These are phyloP conservation scores for Boloria selene DNA, from an alignment of 2,888 invertebrate species.

Conservation along the genomic window DNA sequence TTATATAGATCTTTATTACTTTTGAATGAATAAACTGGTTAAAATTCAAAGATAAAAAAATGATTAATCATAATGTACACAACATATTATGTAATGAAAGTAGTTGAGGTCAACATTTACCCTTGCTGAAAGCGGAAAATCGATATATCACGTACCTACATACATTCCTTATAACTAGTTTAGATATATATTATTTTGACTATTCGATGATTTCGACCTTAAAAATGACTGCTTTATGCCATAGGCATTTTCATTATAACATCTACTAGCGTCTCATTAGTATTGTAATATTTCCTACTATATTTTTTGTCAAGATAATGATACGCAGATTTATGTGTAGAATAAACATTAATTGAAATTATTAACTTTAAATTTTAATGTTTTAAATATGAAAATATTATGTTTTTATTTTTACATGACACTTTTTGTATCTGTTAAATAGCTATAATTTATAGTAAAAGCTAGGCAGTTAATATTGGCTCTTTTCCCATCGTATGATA, in stretches of 20 bases:
- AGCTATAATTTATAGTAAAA: too few relatives aligned
- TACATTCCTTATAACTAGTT: constrained; percentile 23
- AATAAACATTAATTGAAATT: too few relatives aligned
- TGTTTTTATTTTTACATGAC: too few relatives aligned
- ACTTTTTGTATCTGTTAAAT: too few relatives aligned
- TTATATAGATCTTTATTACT: too few relatives aligned
- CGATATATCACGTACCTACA: constrained; percentile 19
- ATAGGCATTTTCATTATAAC: neutral
- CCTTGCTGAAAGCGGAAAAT: constrained; percentile 39
- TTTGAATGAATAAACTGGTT: too few relatives aligned
- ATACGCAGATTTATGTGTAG: too few relatives aligned
- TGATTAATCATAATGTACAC: constrained; percentile 7
- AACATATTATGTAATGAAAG: constrained; percentile 32
- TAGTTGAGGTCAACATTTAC: constrained; percentile 32
- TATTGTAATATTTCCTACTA: too few relatives aligned
- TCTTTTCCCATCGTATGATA: neutral
- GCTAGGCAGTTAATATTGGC: neutral
- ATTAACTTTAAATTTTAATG: too few relatives aligned
- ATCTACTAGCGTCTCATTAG: neutral
- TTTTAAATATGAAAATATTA: too few relatives aligned
- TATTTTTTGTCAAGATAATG: too few relatives aligned
- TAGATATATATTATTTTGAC: constrained; percentile 25
- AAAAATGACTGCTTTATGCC: constrained; percentile 6
- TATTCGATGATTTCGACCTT: constrained; percentile 32
- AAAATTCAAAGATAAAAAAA: neutral